Conservation (phyloP, 2,888 invertebrate genomes). For the Temnothorax ravouxi region DNA sequence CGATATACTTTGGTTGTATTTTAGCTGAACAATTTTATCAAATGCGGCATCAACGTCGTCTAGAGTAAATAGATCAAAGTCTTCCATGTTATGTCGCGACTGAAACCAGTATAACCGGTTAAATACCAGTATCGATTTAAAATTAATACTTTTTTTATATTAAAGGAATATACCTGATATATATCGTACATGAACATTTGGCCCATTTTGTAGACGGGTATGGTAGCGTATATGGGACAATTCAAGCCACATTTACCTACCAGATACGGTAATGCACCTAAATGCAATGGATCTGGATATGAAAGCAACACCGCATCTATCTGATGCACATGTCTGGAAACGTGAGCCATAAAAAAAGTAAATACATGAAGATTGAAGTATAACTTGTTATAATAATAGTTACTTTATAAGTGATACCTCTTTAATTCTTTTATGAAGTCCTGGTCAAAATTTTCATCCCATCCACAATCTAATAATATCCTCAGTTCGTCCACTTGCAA, state of each 20-base stretch:
- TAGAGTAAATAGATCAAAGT: slow-evolving; percentile 96
- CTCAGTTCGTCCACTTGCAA: slow-evolving; percentile 98
- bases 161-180: slow-evolving; percentile 88
- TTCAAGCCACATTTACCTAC: slow-evolving; percentile 97
- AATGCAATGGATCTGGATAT: slow-evolving; percentile 97
- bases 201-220: slow-evolving; percentile 99
- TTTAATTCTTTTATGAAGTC: slow-evolving; percentile 96
- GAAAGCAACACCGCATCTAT: slow-evolving; percentile 98
- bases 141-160: not conserved
- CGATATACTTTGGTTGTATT: slow-evolving; percentile 98
- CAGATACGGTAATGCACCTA: slow-evolving; percentile 98
- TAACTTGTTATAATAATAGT: not conserved
- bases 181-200: slow-evolving; percentile 99
- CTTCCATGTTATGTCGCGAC: slow-evolving; percentile 96
- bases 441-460: slow-evolving; percentile 98
- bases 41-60: slow-evolving; percentile 99
- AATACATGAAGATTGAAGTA: slow-evolving; percentile 2
- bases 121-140: not conserved
- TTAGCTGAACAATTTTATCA: slow-evolving; percentile 97
- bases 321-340: slow-evolving; percentile 93
- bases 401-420: slow-evolving; percentile 88
- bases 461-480: slow-evolving; percentile 98
- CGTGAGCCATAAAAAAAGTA: slow-evolving; percentile 79
- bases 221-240: slow-evolving; percentile 99
- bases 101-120: slow-evolving; percentile 78